Conservation (phyloP, 1,140 invertebrate genomes). For the Matsumurasca onukii region DNA sequence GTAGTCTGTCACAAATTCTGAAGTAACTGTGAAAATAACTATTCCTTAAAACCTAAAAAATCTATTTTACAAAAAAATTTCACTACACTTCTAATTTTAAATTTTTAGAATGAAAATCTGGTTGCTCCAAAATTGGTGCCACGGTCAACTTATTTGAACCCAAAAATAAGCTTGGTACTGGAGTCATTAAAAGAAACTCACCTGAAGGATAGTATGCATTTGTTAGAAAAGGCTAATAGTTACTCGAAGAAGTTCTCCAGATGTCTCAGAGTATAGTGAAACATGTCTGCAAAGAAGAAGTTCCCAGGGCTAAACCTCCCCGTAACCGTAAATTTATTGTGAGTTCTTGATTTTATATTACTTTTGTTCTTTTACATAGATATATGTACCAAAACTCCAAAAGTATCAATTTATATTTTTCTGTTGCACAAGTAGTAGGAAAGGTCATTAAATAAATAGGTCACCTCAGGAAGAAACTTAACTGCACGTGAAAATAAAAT, state of each 20-base stretch:
- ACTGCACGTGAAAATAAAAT: no score
- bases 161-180: neutral
- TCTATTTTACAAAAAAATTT: neutral
- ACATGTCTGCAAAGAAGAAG: neutral
- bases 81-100: neutral
- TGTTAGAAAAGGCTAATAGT: neutral
- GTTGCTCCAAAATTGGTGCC: neutral
- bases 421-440: no score
- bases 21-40: no score
- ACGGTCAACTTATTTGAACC: neutral
- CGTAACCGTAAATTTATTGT: neutral
- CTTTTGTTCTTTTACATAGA: neutral
- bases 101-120: neutral
- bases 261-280: neutral
- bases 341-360: neutral
- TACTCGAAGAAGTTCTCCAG: neutral
- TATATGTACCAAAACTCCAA: no score
- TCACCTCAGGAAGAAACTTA: no score
- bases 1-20: neutral
- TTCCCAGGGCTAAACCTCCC: neutral
- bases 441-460: no score
- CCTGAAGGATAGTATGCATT: neutral
- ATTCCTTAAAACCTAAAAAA: neutral
- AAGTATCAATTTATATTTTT: no score
- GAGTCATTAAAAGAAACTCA: neutral